These are phyloP conservation scores for Rhadina sibilatrix DNA, from an alignment of 2,113 vertebrate species.

Conservation along the genomic window DNA sequence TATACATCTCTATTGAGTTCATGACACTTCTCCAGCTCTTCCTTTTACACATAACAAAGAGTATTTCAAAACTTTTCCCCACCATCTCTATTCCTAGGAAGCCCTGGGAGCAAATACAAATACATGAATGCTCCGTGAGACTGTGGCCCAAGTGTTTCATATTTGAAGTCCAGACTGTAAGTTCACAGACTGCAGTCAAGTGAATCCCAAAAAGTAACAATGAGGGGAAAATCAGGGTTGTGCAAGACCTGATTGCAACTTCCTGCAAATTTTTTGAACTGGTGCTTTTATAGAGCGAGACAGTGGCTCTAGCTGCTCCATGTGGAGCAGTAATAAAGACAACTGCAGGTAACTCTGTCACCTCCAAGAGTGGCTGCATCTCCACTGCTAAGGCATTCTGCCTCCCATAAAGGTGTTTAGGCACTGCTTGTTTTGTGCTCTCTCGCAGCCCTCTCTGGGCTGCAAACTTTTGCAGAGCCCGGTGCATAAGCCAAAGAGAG, in stretches of 20 bases:
- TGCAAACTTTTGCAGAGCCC: neutral
- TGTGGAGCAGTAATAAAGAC: neutral
- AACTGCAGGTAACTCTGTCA: neutral
- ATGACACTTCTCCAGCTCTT: neutral
- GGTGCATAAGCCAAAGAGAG: neutral
- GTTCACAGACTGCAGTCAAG: neutral
- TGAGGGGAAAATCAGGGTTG: neutral
- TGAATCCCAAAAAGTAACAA: neutral
- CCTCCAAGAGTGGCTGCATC: neutral
- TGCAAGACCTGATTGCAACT: neutral
- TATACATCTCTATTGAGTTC: neutral
- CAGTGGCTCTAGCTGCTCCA: neutral
- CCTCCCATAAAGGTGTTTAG: neutral
- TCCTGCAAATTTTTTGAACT: neutral
- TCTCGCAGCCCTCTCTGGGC: neutral
- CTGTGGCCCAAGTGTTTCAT: neutral
- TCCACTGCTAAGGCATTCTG: neutral
- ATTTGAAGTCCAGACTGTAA: neutral
- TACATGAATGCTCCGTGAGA: fast-evolving
- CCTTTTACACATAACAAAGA: neutral
- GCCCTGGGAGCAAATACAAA: neutral
- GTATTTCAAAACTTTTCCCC: neutral
- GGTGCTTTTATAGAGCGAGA: neutral
- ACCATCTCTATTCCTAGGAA: neutral
- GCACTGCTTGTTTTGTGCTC: neutral